Evolutionary conservation across 2,797 vertebrate species (phyloP).

Genomic region (Etheostoma perlongum): DNA sequence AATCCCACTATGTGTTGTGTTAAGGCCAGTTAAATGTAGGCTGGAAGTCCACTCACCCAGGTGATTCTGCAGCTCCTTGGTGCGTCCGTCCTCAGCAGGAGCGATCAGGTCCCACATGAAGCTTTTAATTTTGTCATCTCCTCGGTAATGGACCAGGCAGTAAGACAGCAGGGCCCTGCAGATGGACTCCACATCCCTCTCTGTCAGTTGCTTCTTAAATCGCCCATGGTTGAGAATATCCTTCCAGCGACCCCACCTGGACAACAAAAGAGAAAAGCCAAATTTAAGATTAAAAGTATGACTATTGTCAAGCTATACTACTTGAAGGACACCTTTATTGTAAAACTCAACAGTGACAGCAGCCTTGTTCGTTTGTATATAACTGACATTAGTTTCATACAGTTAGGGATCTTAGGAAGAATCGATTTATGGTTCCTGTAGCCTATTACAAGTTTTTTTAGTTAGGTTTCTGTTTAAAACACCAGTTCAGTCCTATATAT

Average conservation of each 20-base stretch:
- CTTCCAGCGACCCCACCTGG: slow-evolving; percentile 97
- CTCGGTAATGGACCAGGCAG: slow-evolving; percentile 96
- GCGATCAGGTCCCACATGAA: slow-evolving; percentile 99
- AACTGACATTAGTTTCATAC: not conserved
- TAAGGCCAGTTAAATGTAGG: not conserved
- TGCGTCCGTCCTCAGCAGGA: slow-evolving; percentile 94
- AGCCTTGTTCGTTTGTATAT: not conserved
- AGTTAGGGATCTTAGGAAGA: not conserved
- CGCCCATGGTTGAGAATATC: slow-evolving; percentile 97
- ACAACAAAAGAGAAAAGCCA: slow-evolving; percentile 23
- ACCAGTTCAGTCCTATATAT: not conserved
- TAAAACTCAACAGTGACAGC: not conserved
- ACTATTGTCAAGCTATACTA: too few relatives aligned
- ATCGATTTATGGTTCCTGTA: not conserved
- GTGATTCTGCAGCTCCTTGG: slow-evolving; percentile 97
- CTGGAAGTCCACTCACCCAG: slow-evolving; percentile 84
- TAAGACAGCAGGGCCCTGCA: slow-evolving; percentile 95
- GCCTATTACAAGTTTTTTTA: not conserved
- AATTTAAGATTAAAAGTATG: not conserved
- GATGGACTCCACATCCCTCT: slow-evolving; percentile 96
- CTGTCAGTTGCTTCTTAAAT: slow-evolving; percentile 96
- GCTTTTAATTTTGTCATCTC: slow-evolving; percentile 99
- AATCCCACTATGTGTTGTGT: not conserved
- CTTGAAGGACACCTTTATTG: not conserved
- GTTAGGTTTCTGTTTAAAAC: not conserved